Evolutionary conservation across 2,797 vertebrate species (phyloP).

Genomic region (Loriculus beryllinus): DNA sequence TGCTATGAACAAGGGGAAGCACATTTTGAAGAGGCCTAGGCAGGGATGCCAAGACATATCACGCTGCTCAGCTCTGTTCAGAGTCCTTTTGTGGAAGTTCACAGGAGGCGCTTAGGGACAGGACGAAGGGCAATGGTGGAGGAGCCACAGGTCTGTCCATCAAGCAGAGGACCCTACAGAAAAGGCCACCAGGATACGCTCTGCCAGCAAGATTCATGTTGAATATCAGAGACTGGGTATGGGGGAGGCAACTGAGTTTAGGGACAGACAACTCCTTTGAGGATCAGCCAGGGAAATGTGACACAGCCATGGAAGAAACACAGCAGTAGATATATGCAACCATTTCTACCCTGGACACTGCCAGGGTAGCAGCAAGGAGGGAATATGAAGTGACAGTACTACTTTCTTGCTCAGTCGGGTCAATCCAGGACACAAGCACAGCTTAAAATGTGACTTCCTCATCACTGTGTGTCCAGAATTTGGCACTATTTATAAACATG

Average conservation of each 20-base stretch:
- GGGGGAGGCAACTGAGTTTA: background rate
- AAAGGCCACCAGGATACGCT: background rate
- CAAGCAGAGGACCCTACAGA: background rate
- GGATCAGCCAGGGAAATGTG: background rate
- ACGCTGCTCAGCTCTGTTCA: background rate
- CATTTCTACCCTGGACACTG: constrained; percentile 7
- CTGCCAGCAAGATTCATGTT: background rate
- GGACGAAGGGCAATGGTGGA: background rate
- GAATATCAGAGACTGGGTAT: background rate
- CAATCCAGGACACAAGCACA: constrained; percentile 13
- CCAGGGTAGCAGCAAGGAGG: background rate
- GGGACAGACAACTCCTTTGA: background rate
- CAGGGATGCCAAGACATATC: constrained; percentile 57
- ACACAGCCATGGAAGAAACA: accelerated
- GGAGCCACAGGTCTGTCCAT: constrained; percentile 13
- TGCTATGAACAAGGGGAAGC: constrained; percentile 57
- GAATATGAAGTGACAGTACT: constrained; percentile 43
- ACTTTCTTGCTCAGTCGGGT: background rate
- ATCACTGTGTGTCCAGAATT: background rate
- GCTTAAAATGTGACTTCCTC: background rate
- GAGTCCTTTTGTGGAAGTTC: constrained; percentile 38
- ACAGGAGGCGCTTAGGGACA: constrained; percentile 24
- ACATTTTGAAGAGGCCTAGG: constrained; percentile 50
- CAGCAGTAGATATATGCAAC: background rate
- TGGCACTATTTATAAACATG: background rate